Evolutionary conservation across 2,113 vertebrate species (phyloP), one percentile per base, ranked within the genome.

Genomic region (Hippocampus mohnikei): DNA sequence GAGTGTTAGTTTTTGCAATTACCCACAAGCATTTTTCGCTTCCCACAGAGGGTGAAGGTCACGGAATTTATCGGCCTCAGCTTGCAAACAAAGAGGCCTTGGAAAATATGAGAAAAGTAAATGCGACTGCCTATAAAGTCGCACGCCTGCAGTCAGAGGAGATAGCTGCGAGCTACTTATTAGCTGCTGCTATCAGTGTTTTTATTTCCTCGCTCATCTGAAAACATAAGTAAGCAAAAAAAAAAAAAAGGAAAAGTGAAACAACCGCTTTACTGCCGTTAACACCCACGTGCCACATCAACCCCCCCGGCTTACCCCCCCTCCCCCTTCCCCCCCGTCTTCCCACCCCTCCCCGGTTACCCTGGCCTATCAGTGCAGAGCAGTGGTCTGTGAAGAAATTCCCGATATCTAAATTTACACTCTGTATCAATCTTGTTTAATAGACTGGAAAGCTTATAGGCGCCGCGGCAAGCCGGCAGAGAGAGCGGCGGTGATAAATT

Each of bases 391-490:
- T 92, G 91, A 94, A 93, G 93, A 94, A 94, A 94, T 92, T 93
- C 94, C 91, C 91, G 86, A 87, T 89, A 94, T 90, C 93, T 90
- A 80, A 90, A 89, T 93, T 78, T 89, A 93, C 92, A 85, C 91
- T 92, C 88, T 94, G 95, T 94, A 94, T 94, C 94, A 93, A 93
- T 96, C 96, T 94, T 94, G 94, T 92, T 95, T 94, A 95, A 94
- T 94, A 95, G 95, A 94, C 93, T 94, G 93, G 94, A 93, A 93
- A 94, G 92, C 91, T 92, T 87, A 90, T 92, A 88, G 92, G 87
- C 42, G 78, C 81, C 72, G 77, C 80, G 91, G 90, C 53, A 93
- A 93, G 91, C 88, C 89, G 88, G 83, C 84, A 61, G 84, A 91
- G 91, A 94, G 93, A 85, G 91, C 42, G 12, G 13, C 63, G 79